Percentiles rank a stretch among this genome's conserved stretches.
phyloP scores from a whole-genome alignment of 2,888 invertebrate species.

The Trisateles emortualis region DNA sequence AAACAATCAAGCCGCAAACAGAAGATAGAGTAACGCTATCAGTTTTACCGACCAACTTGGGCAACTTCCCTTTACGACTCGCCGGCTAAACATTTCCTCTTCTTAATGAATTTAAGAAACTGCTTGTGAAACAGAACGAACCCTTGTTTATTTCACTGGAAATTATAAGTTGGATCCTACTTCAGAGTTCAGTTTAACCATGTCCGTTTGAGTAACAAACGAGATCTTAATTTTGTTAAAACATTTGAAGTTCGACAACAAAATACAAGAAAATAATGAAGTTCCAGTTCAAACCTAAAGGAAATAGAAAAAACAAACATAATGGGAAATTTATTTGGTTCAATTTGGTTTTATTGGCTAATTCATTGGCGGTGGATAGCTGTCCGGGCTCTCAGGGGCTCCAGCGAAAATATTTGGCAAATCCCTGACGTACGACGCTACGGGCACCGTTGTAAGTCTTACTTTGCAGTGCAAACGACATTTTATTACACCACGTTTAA shows the following conservation, averaged over 20 bases:
- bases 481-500: slow-evolving; percentile 74
- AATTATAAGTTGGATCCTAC: slow-evolving; percentile 36
- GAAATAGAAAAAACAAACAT: slow-evolving; percentile 73
- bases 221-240: slow-evolving; percentile 4
- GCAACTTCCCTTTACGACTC: slow-evolving; percentile 52
- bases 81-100: slow-evolving; percentile 53
- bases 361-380: slow-evolving; percentile 78
- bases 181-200: slow-evolving; percentile 14
- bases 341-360: slow-evolving; percentile 85
- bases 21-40: slow-evolving; percentile 55
- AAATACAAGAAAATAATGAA: slow-evolving; percentile 34
- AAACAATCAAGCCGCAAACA: slow-evolving; percentile 45
- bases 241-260: slow-evolving; percentile 7
- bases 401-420: slow-evolving; percentile 65
- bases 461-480: slow-evolving; percentile 60
- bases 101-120: slow-evolving; percentile 63
- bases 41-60: slow-evolving; percentile 54
- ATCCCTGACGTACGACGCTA: slow-evolving; percentile 67
- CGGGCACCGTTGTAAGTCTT: slow-evolving; percentile 50
- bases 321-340: slow-evolving; percentile 81
- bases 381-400: slow-evolving; percentile 54
- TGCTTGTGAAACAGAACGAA: slow-evolving; percentile 39
- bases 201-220: slow-evolving; percentile 14
- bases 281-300: slow-evolving; percentile 52
- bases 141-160: slow-evolving; percentile 35